Base-by-base conservation (phyloP, 2,113 vertebrate genomes). In the Actinemys pallida region DNA sequence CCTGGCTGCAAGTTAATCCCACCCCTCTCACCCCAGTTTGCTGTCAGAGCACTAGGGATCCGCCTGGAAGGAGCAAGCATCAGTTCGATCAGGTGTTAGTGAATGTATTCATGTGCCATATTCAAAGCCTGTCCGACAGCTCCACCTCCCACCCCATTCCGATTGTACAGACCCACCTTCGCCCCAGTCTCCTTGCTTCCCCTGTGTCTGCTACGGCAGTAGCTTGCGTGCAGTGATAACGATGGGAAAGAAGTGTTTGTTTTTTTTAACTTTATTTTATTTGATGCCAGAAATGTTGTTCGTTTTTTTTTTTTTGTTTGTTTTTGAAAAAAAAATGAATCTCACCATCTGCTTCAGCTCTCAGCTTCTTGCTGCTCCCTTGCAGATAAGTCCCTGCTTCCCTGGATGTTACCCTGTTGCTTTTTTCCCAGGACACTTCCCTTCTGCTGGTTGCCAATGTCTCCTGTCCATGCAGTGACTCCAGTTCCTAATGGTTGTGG, bases 1-100 rank as follows among this genome's bases (percentile, higher is more conserved):
- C 2, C 19, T n/a, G 85, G 31, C 47, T 76, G 59, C 87, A 52
- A 4, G 27, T 88, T 4, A 47, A 39, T 91, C 0, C 0, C 78
- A 89, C 86, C 10, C 82, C 12, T 88, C n/a, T 72, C 31, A 31
- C 13, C 59, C 29, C 59, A 14, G 12, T 1, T 1, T 12, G 5
- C 57, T 62, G 5, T 12, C 6, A 27, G 25, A 25, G 57, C 57
- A 59, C 27, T 59, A 29, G 27, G 12, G 57, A 29, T 10, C 25
- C 5, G 12, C 57, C 57, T 12, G 59, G 57, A 59, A 25, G 12
- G 57, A 31, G 57, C 12, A 59, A 59, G 25, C 57, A 59, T 27
- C 57, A 31, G 57, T 31, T 31, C 3, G 12, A 3, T 59, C 27
- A 31, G 13, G 53, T 31, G 13, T 62, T 62, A 62, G 13, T 62